Evolutionary conservation across 1,140 invertebrate genomes (phyloP).

Genomic region (Drosophila kohkoa): DNA sequence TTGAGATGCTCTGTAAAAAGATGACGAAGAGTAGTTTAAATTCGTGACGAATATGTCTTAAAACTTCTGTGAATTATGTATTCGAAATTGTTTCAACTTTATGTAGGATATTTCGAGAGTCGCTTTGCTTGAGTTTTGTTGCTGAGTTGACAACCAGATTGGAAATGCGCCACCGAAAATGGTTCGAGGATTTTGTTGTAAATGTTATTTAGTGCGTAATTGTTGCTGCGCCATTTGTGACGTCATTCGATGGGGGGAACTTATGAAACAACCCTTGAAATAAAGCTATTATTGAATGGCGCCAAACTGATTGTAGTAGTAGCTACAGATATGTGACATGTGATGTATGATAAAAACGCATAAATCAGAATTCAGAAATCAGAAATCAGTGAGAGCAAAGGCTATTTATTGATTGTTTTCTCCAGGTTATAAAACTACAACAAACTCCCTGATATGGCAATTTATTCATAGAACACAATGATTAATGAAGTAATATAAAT

Average conservation of each 20-base stretch:
- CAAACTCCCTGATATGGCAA: constrained; percentile 2
- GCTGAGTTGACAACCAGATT: constrained; percentile 17
- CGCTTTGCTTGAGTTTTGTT: neutral
- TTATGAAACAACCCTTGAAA: constrained; percentile 18
- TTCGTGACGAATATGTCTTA: neutral
- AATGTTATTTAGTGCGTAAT: constrained; percentile 25
- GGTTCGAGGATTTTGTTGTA: constrained; percentile 30
- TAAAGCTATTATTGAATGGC: constrained; percentile 25
- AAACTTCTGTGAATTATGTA: neutral
- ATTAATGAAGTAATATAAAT: constrained; percentile 1
- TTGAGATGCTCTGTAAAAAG: neutral
- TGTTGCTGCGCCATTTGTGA: constrained; percentile 50
- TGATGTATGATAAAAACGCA: constrained; percentile 10
- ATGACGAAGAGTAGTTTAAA: neutral
- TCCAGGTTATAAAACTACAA: neutral
- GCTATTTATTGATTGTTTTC: constrained; percentile 4
- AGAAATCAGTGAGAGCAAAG: neutral
- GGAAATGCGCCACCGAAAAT: constrained; percentile 14
- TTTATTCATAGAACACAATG: constrained; percentile 13
- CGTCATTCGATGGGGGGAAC: constrained; percentile 18
- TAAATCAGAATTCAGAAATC: neutral
- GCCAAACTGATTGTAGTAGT: constrained; percentile 17
- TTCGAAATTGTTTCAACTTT: neutral
- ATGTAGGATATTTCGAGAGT: constrained; percentile 14
- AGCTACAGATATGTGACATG: constrained; percentile 2